phyloP scores from a whole-genome alignment of 2,888 invertebrate genomes.

The Teleogryllus oceanicus region DNA sequence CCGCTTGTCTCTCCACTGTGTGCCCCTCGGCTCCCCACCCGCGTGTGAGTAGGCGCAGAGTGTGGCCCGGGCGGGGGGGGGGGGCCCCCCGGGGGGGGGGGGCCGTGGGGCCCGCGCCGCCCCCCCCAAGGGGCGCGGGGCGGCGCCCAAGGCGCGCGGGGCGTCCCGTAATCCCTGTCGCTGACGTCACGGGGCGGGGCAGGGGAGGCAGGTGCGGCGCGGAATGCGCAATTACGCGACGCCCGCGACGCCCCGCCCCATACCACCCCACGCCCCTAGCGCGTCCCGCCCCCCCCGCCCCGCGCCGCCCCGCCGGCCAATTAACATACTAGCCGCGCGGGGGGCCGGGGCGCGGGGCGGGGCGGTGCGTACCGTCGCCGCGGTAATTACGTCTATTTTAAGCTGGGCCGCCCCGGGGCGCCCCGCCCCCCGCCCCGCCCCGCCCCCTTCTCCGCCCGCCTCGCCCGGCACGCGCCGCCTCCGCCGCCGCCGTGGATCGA shows the following conservation, averaged over 20 bases:
- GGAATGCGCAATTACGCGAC: constrained; percentile 10
- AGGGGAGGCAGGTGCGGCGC: neutral
- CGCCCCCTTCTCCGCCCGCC: neutral
- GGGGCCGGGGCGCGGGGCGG: neutral
- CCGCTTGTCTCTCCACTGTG: too few relatives aligned
- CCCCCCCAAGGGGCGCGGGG: neutral
- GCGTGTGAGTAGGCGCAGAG: too few relatives aligned
- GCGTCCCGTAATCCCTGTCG: neutral
- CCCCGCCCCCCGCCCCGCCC: neutral
- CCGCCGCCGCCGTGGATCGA: neutral
- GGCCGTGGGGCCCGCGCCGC: neutral
- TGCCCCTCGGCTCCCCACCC: too few relatives aligned
- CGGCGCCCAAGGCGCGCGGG: neutral
- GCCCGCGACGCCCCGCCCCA: neutral
- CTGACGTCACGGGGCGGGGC: neutral
- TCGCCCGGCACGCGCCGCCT: neutral
- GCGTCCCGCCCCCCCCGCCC: neutral
- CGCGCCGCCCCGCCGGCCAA: neutral
- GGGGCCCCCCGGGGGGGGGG: neutral
- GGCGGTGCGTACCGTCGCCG: neutral
- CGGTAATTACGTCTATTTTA: constrained; percentile 10
- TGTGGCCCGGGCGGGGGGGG: too few relatives aligned
- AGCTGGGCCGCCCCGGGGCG: neutral
- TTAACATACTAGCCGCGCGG: neutral
- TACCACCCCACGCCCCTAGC: neutral